Base-by-base conservation (phyloP, 2,888 invertebrate species). In the Cryptophagus acutangulus region DNA sequence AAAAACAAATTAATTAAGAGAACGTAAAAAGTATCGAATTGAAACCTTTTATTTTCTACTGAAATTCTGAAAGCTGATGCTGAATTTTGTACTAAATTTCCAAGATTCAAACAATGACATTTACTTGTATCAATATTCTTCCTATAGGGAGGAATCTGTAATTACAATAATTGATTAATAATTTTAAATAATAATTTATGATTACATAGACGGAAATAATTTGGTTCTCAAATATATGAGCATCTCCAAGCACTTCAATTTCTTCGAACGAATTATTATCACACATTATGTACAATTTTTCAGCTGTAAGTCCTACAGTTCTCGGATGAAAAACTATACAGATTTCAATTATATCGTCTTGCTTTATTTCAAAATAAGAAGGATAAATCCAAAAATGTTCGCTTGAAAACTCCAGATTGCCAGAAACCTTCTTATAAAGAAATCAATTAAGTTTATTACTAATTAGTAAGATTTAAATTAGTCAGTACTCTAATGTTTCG, bases 171-270 rank as follows among this genome's bases (percentile, higher is more conserved):
- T 24, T 35, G 26, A 35, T 26, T 26, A 26, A 29, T 8, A n/a
- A 29, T 26, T 28, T 4, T 30, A 12, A 36, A 9, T 17, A 12
- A 30, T 30, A 31, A 38, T 20, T 10, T 24, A 33, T 28, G 33
- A 50, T 41, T 49, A 63, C 62, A 12, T 56, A 44, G 35, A 64
- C 51, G 26, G 39, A 51, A 4, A 66, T 40, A 24, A 55, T 50
- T 18, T 45, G 46, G 12, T 54, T 50, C 13, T 66, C 60, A 45
- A 69, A 72, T 18, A 61, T 46, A 2, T 71, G 40, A 10, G 69
- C 70, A 46, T 74, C 73, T 1, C 73, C 74, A 14, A 72, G 55
- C 24, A 74, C 49, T 45, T 73, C 71, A 2, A 70, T 50, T 31
- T 62, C 55, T 38, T 67, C 52, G 17, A 63, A 55, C 1, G 65